These are phyloP conservation scores for roundworm (Caenorhabditis elegans) DNA, from an alignment of 1,140 invertebrate species.

Conservation along the genomic window DNA sequence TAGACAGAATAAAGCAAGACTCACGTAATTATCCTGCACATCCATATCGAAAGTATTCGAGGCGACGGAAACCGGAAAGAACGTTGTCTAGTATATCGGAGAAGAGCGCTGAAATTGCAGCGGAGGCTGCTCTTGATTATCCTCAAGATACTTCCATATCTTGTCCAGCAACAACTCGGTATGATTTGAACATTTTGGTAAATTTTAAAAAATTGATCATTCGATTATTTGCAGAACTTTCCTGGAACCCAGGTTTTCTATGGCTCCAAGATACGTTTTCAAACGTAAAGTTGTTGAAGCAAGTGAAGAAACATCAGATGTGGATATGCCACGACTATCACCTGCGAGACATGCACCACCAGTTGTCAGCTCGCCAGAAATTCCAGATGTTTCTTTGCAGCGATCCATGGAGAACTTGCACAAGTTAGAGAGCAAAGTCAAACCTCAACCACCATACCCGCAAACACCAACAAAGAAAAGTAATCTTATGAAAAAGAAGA, in stretches of 20 bases:
- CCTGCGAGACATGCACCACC: neutral
- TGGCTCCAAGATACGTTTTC: neutral
- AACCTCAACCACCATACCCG: neutral
- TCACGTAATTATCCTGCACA: neutral
- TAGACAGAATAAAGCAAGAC: neutral
- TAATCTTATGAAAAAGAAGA: neutral
- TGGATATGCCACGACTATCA: neutral
- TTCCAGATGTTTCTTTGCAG: constrained; percentile 30
- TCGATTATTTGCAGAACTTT: constrained; percentile 10
- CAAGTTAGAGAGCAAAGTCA: neutral
- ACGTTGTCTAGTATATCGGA: constrained; percentile 39
- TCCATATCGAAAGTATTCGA: neutral
- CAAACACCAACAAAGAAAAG: neutral
- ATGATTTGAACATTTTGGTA: neutral
- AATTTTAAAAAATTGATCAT: neutral
- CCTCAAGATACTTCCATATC: constrained; percentile 37
- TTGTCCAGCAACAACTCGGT: constrained; percentile 37
- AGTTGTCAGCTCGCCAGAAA: constrained; percentile 28
- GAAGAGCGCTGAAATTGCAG: constrained; percentile 40
- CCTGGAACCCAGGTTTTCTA: neutral
- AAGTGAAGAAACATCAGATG: constrained; percentile 29
- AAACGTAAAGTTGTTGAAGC: constrained; percentile 7
- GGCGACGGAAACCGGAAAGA: constrained; percentile 19
- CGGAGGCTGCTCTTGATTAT: constrained; percentile 26
- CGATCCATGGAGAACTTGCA: constrained; percentile 9